Percentiles rank a stretch among this genome's conserved stretches.
phyloP scores from a whole-genome alignment of 2,113 vertebrate species.

The Lasiurus borealis region DNA sequence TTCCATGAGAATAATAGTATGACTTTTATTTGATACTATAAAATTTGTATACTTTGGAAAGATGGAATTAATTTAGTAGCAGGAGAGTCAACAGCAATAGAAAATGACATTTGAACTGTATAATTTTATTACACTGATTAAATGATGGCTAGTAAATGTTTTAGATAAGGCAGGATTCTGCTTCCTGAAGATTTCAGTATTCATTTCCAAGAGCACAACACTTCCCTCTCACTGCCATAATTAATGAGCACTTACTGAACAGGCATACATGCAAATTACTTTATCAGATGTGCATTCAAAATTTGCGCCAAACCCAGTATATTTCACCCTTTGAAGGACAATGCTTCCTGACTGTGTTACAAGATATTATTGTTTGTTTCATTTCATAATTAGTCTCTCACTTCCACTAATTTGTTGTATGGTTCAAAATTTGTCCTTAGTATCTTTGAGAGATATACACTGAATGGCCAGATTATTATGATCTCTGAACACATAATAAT shows the following conservation, averaged over 20 bases:
- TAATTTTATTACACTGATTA: not conserved
- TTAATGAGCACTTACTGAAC: not conserved
- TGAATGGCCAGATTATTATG: no score
- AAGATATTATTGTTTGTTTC: not conserved
- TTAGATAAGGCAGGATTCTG: not conserved
- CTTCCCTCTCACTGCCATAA: not conserved
- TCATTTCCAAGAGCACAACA: not conserved
- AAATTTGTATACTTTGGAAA: not conserved
- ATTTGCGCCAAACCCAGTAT: not conserved
- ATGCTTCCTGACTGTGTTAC: not conserved
- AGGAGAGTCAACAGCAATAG: not conserved
- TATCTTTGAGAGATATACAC: not conserved
- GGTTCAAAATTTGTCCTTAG: not conserved
- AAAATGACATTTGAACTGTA: not conserved
- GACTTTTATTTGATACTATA: not conserved
- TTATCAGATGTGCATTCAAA: not conserved
- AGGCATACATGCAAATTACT: not conserved
- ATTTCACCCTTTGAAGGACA: not conserved
- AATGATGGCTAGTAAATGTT: not conserved
- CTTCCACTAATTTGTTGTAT: not conserved
- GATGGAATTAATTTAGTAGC: constrained; percentile 2
- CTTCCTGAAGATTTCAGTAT: constrained; percentile 20
- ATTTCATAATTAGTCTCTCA: not conserved
- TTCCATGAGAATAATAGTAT: not conserved
- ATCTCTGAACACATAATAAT: no score